phyloP scores from a whole-genome alignment of 1,140 invertebrate genomes.

The Brachionus rubens region DNA sequence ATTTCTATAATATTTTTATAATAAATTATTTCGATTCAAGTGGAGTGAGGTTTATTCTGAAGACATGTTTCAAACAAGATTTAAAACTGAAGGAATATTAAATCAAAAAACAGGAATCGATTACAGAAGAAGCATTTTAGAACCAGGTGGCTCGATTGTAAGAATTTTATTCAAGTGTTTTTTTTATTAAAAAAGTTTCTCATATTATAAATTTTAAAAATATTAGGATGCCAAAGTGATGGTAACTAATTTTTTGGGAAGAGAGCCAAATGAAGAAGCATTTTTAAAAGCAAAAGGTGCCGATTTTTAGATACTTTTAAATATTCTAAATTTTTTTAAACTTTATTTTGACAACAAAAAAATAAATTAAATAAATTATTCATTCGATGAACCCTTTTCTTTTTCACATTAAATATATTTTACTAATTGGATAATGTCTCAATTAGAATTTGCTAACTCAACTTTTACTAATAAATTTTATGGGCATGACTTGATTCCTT shows the following conservation, averaged over 20 bases:
- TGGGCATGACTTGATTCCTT: too few relatives aligned
- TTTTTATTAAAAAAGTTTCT: background rate
- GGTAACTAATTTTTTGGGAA: constrained; percentile 63
- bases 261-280: constrained; percentile 62
- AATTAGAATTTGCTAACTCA: too few relatives aligned
- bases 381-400: too few relatives aligned
- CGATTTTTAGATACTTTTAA: too few relatives aligned
- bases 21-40: constrained; percentile 52
- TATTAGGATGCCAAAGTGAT: constrained; percentile 63
- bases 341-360: background rate
- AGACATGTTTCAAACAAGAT: constrained; percentile 64
- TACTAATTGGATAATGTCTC: too few relatives aligned
- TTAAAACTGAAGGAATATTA: constrained; percentile 62
- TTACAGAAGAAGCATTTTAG: constrained; percentile 62
- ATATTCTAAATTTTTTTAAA: background rate
- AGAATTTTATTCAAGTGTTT: constrained; percentile 30
- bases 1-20: background rate
- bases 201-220: constrained; percentile 25
- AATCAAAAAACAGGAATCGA: constrained; percentile 60
- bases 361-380: background rate
- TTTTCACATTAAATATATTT: too few relatives aligned
- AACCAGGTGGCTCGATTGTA: constrained; percentile 62
- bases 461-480: too few relatives aligned
- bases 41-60: constrained; percentile 66
- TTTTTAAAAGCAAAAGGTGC: constrained; percentile 64